Base-by-base conservation (phyloP, 2,888 invertebrate species). In the Autographa pulchrina region DNA sequence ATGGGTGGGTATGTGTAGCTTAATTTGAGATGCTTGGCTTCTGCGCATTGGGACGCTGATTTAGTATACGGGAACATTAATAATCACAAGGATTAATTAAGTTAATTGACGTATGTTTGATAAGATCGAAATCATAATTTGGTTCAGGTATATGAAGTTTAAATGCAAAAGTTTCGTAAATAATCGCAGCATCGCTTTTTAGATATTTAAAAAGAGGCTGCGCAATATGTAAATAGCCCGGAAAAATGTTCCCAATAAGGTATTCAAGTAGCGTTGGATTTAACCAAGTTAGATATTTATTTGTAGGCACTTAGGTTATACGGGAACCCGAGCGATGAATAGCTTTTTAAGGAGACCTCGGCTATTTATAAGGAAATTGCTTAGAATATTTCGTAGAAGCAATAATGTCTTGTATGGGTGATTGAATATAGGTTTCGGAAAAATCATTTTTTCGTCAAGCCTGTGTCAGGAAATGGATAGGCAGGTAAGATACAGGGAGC, bases 231-330 rank as follows among this genome's bases (percentile, higher is more conserved):
- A 43, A 43, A 68, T 65, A 67, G n/a, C 54, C 60, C 69, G 70
- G 71, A 81, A 75, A 81, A 83, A 81, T 81, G 68, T 61, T 64
- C 56, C 52, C 60, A 68, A 77, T 85, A 78, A 72, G 38, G 72
- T 80, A 85, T 85, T 80, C 81, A 14, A 62, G 81, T 77, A 56
- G 68, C 68, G 75, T 78, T 70, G 69, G 52, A 70, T 68, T 75
- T 84, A 84, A 81, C 77, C 72, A 81, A 83, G 72, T 78, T 61
- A 69, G 72, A 60, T 68, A 76, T 75, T 54, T 76, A 67, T 74
- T 59, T 61, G 43, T 52, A 63, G 35, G 67, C 68, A 74, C 70
- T 77, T 80, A 74, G 38, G 43, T 31, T 70, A 68, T 70, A 72
- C 32, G 68, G 43, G 67, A 76, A 5, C 41, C 80, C 48, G 71